Conservation (phyloP, 35 echinoderm and acorn worm species). For the Lytechinus variegatus region DNA sequence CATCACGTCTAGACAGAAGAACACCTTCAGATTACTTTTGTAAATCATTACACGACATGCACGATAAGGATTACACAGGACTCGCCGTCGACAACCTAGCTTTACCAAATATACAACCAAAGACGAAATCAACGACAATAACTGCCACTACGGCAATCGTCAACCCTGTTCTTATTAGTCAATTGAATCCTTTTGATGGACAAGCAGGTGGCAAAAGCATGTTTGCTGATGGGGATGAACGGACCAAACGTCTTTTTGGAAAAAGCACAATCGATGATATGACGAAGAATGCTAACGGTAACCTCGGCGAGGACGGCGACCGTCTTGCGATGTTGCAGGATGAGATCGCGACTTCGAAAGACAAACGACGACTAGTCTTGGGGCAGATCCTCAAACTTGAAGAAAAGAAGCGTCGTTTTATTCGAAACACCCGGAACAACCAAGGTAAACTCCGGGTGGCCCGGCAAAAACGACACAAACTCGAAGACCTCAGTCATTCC, state of each 20-base stretch:
- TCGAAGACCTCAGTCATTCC: background rate
- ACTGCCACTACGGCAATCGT: background rate
- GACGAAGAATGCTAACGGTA: background rate
- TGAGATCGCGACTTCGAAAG: background rate
- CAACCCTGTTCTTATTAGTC: background rate
- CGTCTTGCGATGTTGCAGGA: background rate
- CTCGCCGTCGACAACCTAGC: background rate
- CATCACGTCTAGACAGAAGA: background rate
- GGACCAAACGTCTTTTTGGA: background rate
- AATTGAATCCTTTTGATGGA: background rate
- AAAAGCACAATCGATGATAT: background rate
- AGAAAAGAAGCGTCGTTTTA: background rate
- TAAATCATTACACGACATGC: background rate
- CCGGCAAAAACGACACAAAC: background rate
- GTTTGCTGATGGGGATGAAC: background rate
- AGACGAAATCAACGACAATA: background rate
- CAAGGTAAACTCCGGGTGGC: background rate
- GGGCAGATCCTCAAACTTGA: slow-evolving; percentile 14
- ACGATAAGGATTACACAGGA: background rate
- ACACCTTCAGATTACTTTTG: background rate
- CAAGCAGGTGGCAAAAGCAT: background rate
- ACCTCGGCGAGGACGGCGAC: background rate
- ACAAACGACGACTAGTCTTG: background rate
- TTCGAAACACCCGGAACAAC: background rate
- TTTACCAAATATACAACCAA: background rate